Evolutionary conservation across 2,888 invertebrate genomes (phyloP).

Genomic region (Tetanocera ferruginea): DNA sequence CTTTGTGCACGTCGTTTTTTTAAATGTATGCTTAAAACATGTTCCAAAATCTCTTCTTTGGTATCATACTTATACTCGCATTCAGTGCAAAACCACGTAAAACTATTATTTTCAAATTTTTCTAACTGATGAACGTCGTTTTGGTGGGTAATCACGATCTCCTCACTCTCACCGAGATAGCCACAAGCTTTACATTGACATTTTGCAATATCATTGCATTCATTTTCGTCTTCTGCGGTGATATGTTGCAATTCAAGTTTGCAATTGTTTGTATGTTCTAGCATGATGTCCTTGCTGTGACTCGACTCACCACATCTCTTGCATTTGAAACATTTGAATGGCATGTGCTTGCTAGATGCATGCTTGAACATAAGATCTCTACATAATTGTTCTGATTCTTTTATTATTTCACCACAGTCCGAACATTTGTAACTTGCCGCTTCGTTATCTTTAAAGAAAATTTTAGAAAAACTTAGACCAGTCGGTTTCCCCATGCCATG

Average conservation of each 20-base stretch:
- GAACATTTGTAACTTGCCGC: background rate
- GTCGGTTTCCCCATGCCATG: background rate
- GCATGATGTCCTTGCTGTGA: background rate
- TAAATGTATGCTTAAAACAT: background rate
- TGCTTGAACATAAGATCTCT: background rate
- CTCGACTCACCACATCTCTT: background rate
- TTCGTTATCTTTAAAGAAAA: background rate
- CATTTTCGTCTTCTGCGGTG: background rate
- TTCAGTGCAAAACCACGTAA: background rate
- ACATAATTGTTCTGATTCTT: too few relatives aligned
- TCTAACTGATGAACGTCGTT: background rate
- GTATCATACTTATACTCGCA: background rate
- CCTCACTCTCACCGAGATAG: background rate
- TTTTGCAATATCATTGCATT: background rate
- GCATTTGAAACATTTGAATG: background rate
- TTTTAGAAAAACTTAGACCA: background rate
- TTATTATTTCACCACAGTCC: background rate
- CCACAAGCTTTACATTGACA: background rate
- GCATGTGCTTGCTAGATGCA: background rate
- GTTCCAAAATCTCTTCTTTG: background rate
- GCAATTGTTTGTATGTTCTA: background rate
- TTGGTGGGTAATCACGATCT: background rate
- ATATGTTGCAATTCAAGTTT: background rate
- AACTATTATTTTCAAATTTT: background rate
- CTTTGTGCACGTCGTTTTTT: background rate